These are phyloP conservation scores for Griposia aprilina DNA, from an alignment of 2,888 invertebrate genomes.

Conservation along the genomic window DNA sequence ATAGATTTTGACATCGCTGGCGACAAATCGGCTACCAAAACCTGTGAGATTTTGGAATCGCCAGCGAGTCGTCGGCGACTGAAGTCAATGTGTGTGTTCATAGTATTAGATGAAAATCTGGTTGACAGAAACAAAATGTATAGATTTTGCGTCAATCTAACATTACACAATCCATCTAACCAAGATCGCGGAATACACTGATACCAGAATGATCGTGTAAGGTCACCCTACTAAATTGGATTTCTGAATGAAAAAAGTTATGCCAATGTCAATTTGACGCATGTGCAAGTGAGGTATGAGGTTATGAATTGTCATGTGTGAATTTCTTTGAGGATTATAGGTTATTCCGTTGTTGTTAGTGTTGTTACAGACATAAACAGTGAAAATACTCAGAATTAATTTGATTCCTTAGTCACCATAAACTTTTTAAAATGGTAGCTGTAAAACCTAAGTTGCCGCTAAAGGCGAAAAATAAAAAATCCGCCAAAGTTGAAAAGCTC, in stretches of 20 bases:
- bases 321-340: neutral
- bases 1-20: no score
- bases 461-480: slow-evolving; percentile 41
- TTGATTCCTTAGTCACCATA: neutral
- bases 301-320: slow-evolving; percentile 50
- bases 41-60: neutral
- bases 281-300: slow-evolving; percentile 29
- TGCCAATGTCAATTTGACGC: slow-evolving; percentile 33
- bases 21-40: neutral
- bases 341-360: slow-evolving; percentile 38
- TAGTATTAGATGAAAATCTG: neutral
- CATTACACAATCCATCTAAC: neutral
- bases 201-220: neutral
- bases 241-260: slow-evolving; percentile 23
- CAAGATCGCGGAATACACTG: neutral
- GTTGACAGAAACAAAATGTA: neutral
- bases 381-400: neutral
- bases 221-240: neutral
- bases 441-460: slow-evolving; percentile 50
- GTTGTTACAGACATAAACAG: slow-evolving; percentile 11
- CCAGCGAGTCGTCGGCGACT: neutral
- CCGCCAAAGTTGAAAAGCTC: slow-evolving; percentile 51
- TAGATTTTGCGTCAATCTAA: neutral
- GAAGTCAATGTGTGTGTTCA: neutral
- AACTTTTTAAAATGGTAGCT: slow-evolving; percentile 57